Evolutionary conservation across 2,113 vertebrate species (phyloP).

Genomic region (Jacana jacana): DNA sequence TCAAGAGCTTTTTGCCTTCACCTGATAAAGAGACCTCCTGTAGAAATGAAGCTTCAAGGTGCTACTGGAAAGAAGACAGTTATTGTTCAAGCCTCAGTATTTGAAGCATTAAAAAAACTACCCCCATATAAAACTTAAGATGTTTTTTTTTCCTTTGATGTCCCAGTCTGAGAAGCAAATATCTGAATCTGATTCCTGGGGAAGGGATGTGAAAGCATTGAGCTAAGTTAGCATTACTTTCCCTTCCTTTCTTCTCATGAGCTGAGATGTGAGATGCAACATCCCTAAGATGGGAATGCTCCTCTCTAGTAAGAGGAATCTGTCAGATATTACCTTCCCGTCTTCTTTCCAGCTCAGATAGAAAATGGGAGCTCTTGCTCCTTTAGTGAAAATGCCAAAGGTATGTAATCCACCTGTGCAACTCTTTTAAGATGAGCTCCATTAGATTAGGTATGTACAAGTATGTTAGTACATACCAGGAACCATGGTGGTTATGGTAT

Average conservation of each 20-base stretch:
- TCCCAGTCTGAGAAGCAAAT: background rate
- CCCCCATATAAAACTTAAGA: background rate
- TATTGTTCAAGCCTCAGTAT: background rate
- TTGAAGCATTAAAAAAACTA: background rate
- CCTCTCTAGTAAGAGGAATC: background rate
- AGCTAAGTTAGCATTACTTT: background rate
- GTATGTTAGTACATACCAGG: background rate
- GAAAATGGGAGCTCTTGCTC: background rate
- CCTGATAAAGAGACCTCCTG: background rate
- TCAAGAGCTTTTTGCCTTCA: background rate
- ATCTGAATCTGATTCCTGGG: background rate
- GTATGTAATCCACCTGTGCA: background rate
- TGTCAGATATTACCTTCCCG: background rate
- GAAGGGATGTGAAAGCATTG: background rate
- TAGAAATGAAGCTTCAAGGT: background rate
- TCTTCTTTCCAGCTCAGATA: background rate
- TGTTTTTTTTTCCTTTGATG: background rate
- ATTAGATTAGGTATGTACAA: background rate
- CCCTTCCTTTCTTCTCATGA: background rate
- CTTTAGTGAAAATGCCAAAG: background rate
- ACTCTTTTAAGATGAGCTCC: background rate
- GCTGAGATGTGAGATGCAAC: background rate
- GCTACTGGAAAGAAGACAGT: background rate
- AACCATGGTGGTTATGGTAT: background rate
- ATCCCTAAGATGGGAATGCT: background rate